Evolutionary conservation across 2,797 vertebrate genomes (phyloP).

Genomic region (Protonibea diacanthus): DNA sequence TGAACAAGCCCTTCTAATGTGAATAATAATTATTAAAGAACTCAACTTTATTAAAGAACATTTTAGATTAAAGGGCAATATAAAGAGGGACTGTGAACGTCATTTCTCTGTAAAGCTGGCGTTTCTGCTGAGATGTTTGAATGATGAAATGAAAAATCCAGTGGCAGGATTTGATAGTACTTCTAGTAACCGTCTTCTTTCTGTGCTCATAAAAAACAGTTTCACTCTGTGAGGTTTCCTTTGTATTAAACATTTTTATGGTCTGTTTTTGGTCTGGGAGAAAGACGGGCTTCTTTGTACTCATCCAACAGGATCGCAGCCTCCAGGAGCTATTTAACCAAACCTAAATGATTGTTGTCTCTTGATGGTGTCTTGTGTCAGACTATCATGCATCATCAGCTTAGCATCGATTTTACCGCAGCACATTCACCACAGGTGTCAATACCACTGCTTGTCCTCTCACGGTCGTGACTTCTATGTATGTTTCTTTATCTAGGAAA

Average conservation of each 20-base stretch:
- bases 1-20: constrained; percentile 6
- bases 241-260: constrained; percentile 6
- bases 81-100: not conserved
- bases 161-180: not conserved
- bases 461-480: constrained; percentile 53
- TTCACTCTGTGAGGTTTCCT: not conserved
- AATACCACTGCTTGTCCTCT: constrained; percentile 39
- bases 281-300: not conserved
- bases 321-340: not conserved
- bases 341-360: constrained; percentile 2
- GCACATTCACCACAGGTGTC: constrained; percentile 59
- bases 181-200: constrained; percentile 25
- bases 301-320: constrained; percentile 1
- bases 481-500: constrained; percentile 52
- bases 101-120: not conserved
- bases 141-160: not conserved
- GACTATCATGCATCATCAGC: not conserved
- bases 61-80: not conserved
- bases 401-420: constrained; percentile 48
- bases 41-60: no score
- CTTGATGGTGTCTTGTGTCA: not conserved
- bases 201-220: constrained; percentile 24
- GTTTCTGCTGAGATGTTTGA: constrained; percentile 25
- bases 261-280: not conserved
- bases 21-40: not conserved